phyloP scores from a whole-genome alignment of 2,113 vertebrate species.

The Falcunculus frontatus region DNA sequence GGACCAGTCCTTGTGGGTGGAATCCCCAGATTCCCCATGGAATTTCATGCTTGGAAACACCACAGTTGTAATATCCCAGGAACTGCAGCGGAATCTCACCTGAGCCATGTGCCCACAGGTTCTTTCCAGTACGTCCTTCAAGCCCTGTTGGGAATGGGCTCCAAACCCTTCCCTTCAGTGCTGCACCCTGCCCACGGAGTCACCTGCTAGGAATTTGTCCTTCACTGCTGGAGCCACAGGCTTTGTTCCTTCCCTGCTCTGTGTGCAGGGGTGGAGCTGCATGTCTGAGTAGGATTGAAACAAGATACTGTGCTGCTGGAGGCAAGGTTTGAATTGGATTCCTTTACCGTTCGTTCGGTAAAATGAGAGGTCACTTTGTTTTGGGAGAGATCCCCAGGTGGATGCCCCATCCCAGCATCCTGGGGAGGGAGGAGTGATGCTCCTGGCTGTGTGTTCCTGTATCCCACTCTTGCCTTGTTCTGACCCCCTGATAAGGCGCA shows the following conservation, averaged over 20 bases:
- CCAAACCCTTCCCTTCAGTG: background rate
- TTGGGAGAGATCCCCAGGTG: background rate
- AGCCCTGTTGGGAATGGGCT: background rate
- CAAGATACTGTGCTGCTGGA: background rate
- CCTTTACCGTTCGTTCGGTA: background rate
- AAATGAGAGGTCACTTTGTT: background rate
- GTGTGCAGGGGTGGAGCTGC: background rate
- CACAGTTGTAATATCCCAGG: background rate
- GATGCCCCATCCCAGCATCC: too few species aligned
- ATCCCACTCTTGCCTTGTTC: background rate
- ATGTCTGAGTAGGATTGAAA: background rate
- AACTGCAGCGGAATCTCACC: background rate
- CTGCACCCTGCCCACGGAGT: background rate
- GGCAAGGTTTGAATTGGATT: background rate
- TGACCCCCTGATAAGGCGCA: background rate
- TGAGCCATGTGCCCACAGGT: background rate
- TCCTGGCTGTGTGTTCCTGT: background rate
- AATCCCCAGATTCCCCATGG: background rate
- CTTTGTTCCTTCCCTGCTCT: background rate
- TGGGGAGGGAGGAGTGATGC: background rate
- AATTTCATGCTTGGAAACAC: background rate
- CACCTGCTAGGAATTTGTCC: background rate
- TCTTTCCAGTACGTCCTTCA: background rate
- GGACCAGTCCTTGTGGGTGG: background rate
- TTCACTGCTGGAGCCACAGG: background rate